These are phyloP conservation scores for Crotalus tigris DNA, from an alignment of 2,113 vertebrate genomes.

Conservation along the genomic window DNA sequence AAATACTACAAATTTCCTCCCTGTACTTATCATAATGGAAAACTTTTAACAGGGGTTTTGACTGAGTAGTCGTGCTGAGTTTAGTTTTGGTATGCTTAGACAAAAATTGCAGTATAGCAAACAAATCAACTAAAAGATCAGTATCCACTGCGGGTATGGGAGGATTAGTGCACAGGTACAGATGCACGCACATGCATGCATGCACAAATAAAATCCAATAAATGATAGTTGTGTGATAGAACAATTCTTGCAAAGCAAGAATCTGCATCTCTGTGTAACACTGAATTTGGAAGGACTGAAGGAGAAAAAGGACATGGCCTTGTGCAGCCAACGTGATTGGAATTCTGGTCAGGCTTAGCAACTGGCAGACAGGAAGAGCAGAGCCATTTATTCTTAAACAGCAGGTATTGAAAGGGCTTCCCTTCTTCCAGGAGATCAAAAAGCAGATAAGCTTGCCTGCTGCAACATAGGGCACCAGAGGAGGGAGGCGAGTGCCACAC, in stretches of 20 bases:
- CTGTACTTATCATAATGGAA: not conserved
- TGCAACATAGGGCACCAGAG: conserved; percentile 12
- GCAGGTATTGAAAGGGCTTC: conserved; percentile 22
- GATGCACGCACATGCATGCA: not conserved
- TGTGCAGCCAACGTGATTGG: not conserved
- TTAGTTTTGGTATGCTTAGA: not conserved
- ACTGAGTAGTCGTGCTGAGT: not conserved
- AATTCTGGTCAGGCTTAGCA: conserved; percentile 19
- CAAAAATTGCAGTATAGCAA: not conserved
- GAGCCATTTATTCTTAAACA: conserved; percentile 22
- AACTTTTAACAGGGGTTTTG: not conserved
- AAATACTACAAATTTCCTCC: not conserved
- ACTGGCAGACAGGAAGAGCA: conserved; percentile 2
- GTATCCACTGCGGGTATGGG: not conserved
- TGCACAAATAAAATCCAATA: not conserved
- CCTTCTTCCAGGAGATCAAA: conserved; percentile 18
- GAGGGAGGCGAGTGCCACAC: not conserved
- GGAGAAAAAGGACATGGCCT: not conserved
- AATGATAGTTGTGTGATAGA: not conserved
- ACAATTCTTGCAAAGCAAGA: not conserved
- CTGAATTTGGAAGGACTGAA: not conserved
- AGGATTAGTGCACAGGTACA: not conserved
- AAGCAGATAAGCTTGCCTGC: conserved; percentile 8
- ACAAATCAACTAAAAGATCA: not conserved
- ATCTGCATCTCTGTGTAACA: not conserved